Evolutionary conservation across 2,888 invertebrate species (phyloP).

Genomic region (Aphodius granarius): DNA sequence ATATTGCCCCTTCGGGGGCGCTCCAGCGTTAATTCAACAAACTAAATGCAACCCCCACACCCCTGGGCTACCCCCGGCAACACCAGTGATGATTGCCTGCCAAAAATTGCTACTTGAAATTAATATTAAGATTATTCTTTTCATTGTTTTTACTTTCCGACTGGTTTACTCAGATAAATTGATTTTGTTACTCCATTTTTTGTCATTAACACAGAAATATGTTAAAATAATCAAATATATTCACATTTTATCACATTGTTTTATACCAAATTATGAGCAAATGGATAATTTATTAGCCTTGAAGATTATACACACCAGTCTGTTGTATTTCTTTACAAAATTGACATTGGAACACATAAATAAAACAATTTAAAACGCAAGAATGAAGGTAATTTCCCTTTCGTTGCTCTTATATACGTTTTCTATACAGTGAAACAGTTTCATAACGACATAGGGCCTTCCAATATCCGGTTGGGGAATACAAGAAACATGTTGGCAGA

Average conservation of each 20-base stretch:
- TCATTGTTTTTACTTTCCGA: no score
- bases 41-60: slow-evolving; percentile 27
- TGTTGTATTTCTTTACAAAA: no score
- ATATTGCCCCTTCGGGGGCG: slow-evolving; percentile 42
- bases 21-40: slow-evolving; percentile 40
- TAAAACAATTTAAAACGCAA: not conserved
- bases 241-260: no score
- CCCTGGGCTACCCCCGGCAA: no score
- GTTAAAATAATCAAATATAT: no score
- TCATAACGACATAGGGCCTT: not conserved
- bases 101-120: not conserved
- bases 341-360: no score
- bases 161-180: no score
- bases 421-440: not conserved
- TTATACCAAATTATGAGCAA: no score
- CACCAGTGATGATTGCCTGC: not conserved
- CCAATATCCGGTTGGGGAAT: not conserved
- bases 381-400: not conserved
- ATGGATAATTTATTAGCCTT: no score
- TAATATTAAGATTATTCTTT: not conserved
- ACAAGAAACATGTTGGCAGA: not conserved
- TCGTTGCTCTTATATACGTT: not conserved
- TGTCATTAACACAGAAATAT: no score
- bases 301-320: no score
- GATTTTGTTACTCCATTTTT: no score